A percentile compares a stretch with the other conserved stretches of the same genome.
Evolutionary conservation across 2,888 invertebrate genomes (phyloP).

Genomic region (Phania funesta): DNA sequence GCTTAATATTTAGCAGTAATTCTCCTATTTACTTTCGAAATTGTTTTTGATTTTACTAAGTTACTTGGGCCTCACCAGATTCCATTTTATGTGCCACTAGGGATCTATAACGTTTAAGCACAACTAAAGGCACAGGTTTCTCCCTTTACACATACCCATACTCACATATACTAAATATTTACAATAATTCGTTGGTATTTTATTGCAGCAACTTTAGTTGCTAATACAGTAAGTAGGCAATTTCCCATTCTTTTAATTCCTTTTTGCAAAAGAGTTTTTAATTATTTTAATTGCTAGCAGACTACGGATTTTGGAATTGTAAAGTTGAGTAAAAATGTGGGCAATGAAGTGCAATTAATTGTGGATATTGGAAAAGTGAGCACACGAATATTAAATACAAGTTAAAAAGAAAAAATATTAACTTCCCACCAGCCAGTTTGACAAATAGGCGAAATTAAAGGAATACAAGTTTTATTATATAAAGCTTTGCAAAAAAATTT

Average conservation of each 20-base stretch:
- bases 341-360: too few relatives aligned
- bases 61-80: slow-evolving; percentile 19
- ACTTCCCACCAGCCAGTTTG: too few relatives aligned
- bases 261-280: neutral
- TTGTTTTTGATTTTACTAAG: neutral
- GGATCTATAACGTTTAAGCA: slow-evolving; percentile 28
- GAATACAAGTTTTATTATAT: too few relatives aligned
- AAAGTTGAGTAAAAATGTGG: slow-evolving; percentile 12
- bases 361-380: too few relatives aligned
- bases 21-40: neutral
- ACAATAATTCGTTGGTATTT: neutral
- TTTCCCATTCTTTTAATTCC: neutral
- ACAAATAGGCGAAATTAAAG: too few relatives aligned
- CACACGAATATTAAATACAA: too few relatives aligned
- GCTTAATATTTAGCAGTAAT: neutral
- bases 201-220: neutral
- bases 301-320: slow-evolving; percentile 30
- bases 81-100: slow-evolving; percentile 16
- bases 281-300: slow-evolving; percentile 5
- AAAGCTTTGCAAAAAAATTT: too few relatives aligned
- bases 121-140: neutral
- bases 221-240: neutral
- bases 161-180: neutral
- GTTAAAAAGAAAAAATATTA: too few relatives aligned
- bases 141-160: neutral